Evolutionary conservation across 2,888 invertebrate species (phyloP), one percentile per base, ranked within the genome.

Genomic region (Ceratothoa steindachneri): DNA sequence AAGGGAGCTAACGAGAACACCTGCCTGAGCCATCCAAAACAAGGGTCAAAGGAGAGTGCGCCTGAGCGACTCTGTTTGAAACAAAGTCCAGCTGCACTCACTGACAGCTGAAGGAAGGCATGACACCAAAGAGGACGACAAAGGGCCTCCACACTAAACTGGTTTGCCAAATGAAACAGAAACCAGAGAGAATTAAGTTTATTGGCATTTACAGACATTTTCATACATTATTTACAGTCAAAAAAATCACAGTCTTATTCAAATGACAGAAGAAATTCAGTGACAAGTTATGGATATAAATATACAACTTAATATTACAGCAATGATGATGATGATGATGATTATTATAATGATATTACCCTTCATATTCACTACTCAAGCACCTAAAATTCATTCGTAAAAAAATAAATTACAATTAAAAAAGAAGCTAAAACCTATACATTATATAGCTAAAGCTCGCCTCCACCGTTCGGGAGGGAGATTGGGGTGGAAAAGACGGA

Each of bases 1-100:
- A 86, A 71, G 68, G 70, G 67, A 30, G 30, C 30, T 69, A 52
- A 67, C 12, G 7, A 51, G 31, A 71, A 77, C 67, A 69, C 67
- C 73, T 73, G 77, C 77, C 77, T 71, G 73, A 73, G 77, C 77
- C 77, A 77, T 77, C 73, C 77, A 73, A 77, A 77, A 77, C 77
- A 71, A 60, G 77, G 73, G 77, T 77, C 77, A 73, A 41, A 24
- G n/a, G 29, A 60, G 24, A 7, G 60, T 9, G 2, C 15, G 64
- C n/a, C 2, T 9, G 2, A 64, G 28, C 64, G 24, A 28, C 64
- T n/a, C n/a, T n/a, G 41, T 9, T 41, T 41, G 41, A 41, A 9
- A 9, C 41, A 41, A 64, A 24, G 15, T 64, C 64, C 64, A 27
- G n/a, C n/a, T n/a, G n/a, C n/a, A n/a, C n/a, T 7, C 19, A 24